Percentiles rank a stretch among this genome's conserved stretches.
These are phyloP conservation scores for Suillia variegata DNA, from an alignment of 2,888 invertebrate genomes.

Conservation along the genomic window DNA sequence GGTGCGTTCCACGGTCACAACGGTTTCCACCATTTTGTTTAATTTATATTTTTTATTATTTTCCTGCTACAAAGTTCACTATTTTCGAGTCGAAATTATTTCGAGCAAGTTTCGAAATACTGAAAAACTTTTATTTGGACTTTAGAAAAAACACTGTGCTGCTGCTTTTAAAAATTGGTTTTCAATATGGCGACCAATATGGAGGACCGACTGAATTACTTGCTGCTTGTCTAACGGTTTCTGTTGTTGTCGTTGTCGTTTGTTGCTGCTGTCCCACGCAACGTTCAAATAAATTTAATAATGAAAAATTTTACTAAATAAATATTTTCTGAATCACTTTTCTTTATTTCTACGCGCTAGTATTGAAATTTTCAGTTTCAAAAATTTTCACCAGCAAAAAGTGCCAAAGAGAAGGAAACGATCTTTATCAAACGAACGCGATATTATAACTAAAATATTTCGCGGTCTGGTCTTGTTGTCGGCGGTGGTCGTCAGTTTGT, in stretches of 20 bases:
- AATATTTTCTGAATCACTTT: not conserved
- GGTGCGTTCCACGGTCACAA: constrained; percentile 78
- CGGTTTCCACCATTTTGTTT: constrained; percentile 81
- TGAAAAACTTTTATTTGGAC: no score
- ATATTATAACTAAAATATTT: constrained; percentile 22
- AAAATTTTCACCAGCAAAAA: no score
- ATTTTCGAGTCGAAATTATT: no score
- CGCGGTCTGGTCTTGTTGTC: not conserved
- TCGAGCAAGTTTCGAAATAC: no score
- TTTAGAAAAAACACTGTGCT: no score
- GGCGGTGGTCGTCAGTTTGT: not conserved
- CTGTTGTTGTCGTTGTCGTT: not conserved
- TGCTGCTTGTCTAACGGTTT: not conserved
- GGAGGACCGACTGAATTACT: constrained; percentile 27
- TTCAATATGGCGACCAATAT: constrained; percentile 18
- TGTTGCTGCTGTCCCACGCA: not conserved
- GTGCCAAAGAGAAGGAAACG: constrained; percentile 1
- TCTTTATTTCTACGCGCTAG: not conserved
- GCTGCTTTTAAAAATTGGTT: not conserved
- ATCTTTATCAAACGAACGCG: constrained; percentile 23
- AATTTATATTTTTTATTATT: constrained; percentile 7
- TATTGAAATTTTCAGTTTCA: not conserved
- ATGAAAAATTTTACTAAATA: not conserved
- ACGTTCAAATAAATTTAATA: not conserved
- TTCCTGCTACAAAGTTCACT: not conserved